Evolutionary conservation across 2,888 invertebrate genomes (phyloP), one percentile per base, ranked within the genome.

Genomic region (Erannis defoliaria): DNA sequence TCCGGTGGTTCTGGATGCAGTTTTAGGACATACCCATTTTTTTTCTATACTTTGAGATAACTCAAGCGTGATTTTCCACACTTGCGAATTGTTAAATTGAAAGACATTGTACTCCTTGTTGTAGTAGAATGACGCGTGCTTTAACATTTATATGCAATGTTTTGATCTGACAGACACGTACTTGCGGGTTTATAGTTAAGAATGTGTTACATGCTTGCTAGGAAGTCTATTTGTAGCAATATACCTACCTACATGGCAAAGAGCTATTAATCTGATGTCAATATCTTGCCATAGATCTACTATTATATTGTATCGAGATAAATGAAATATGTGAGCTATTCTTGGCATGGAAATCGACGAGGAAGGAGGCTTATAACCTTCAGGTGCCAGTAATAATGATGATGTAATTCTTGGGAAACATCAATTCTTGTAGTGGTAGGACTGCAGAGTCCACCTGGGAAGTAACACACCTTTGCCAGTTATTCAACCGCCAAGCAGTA

Each of bases 251-350:
- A 14, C 19, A 29, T 14, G 46, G 18, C 16, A 45, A 46, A 46
- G 37, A 46, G 5, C 21, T 55, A 55, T n/a, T n/a, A n/a, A n/a
- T 55, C 55, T 19, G 23, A 33, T 40, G 48, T 10, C 40, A 31
- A 40, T 55, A 55, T 46, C 55, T 55, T 2, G 4, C 35, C 26
- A 55, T 48, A 46, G 26, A 46, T 38, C 23, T 48, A 21, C 38
- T 18, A 40, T 48, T 56, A 38, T 31, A 48, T 14, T 14, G 42
- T 55, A 40, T 56, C 40, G 42, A 56, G 55, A 56, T 56, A 56
- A 55, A 21, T 29, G 3, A 18, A 46, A 43, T 45, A 35, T 49
- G 21, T 21, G 14, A 5, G 42, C 4, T 40, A 8, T 38, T 38
- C 14, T 42, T n/a, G 35, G 33, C 12, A 35, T n/a, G 12, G 12